These are phyloP conservation scores for Alviniconcha strummeri DNA, from an alignment of 2,888 invertebrate genomes.

Conservation along the genomic window DNA sequence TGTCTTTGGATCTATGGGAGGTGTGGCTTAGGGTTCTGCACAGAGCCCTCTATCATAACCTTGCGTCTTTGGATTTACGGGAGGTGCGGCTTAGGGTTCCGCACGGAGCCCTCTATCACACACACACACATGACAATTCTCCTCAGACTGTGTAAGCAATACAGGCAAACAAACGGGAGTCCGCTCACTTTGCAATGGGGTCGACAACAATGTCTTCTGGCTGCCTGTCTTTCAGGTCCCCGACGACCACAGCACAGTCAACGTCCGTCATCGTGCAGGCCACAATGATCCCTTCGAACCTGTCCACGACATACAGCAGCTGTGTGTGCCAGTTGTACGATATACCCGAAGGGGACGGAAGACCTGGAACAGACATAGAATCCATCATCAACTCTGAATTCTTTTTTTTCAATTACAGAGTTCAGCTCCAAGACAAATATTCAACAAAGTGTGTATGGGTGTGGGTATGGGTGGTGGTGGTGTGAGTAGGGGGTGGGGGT, in stretches of 20 bases:
- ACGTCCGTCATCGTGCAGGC: not conserved
- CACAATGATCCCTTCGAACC: not conserved
- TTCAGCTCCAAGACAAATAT: no score
- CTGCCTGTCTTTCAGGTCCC: not conserved
- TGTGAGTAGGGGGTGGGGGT: not conserved
- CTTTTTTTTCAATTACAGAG: no score
- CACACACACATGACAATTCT: no score
- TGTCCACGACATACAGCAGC: constrained; percentile 20
- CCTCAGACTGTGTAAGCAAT: no score
- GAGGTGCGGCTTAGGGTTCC: no score
- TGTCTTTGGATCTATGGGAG: no score
- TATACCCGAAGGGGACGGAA: not conserved
- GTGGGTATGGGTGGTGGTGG: not conserved
- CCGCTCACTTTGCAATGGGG: not conserved
- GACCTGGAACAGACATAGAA: constrained; percentile 3
- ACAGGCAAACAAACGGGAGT: no score
- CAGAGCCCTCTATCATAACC: no score
- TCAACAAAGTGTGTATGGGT: not conserved
- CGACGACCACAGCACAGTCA: not conserved
- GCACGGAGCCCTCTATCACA: no score
- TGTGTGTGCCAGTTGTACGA: constrained; percentile 11
- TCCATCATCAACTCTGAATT: no score
- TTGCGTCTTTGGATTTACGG: no score
- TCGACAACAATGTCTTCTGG: constrained; percentile 8
- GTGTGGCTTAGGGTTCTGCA: no score